phyloP scores from a whole-genome alignment of 2,797 vertebrate species.

The Ibycter americanus region DNA sequence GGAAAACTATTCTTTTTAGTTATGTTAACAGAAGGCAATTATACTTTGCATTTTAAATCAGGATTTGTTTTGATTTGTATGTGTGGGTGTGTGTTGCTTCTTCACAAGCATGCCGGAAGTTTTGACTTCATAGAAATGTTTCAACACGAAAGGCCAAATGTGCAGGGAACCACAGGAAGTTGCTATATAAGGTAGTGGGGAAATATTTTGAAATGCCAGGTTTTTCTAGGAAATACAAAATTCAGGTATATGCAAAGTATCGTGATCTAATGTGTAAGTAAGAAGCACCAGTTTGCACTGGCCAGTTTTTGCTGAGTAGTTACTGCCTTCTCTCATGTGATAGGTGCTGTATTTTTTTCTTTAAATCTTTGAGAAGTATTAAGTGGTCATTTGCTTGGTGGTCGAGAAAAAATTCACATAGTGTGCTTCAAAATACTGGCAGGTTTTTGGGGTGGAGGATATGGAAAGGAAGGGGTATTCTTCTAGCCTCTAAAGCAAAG shows the following conservation, averaged over 20 bases:
- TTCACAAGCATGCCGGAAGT: not conserved
- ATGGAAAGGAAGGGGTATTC: not conserved
- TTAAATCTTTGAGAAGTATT: not conserved
- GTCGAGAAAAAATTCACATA: not conserved
- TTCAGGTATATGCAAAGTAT: fast-evolving
- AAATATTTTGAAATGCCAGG: not conserved
- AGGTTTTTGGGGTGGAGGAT: not conserved
- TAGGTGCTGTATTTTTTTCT: not conserved
- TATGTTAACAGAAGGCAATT: not conserved
- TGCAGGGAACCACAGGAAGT: not conserved
- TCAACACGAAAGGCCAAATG: not conserved
- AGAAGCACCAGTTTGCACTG: fast-evolving
- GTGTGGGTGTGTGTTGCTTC: not conserved
- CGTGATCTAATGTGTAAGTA: not conserved
- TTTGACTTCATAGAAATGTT: not conserved
- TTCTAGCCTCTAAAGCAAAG: not conserved
- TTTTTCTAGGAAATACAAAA: not conserved
- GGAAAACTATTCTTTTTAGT: not conserved
- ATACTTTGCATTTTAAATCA: not conserved
- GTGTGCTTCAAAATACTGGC: not conserved
- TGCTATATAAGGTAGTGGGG: not conserved
- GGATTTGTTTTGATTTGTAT: not conserved
- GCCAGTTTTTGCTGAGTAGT: not conserved
- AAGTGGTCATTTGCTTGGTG: not conserved
- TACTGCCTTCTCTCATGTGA: not conserved